Conservation (phyloP, 1,140 invertebrate species). For the Drosophila sproati region DNA sequence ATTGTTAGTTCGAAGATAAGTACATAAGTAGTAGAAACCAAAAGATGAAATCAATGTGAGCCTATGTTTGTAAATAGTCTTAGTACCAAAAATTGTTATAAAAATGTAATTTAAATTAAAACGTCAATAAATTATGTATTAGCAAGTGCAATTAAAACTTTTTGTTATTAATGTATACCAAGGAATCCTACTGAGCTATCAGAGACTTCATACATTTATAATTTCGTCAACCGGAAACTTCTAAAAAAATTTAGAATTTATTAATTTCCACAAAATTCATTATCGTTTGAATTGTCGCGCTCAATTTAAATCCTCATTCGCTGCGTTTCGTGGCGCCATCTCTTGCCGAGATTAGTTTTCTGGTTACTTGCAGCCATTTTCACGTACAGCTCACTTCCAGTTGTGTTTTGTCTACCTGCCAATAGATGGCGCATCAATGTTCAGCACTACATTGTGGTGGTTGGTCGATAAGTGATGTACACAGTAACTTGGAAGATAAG, state of each 20-base stretch:
- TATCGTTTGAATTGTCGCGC: no score
- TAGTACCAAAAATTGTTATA: constrained; percentile 75
- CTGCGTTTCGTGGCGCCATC: no score
- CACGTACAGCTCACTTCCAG: no score
- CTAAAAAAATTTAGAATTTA: no score
- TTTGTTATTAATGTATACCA: not conserved
- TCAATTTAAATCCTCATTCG: no score
- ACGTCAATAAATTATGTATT: constrained; percentile 81
- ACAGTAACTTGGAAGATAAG: no score
- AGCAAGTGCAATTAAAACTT: constrained; percentile 70
- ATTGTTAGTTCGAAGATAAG: constrained; percentile 59
- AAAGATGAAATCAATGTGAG: constrained; percentile 55
- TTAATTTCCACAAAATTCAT: no score
- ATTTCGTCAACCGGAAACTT: no score
- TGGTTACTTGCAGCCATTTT: not conserved
- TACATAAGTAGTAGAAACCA: constrained; percentile 45
- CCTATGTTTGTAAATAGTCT: constrained; percentile 79
- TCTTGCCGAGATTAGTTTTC: no score
- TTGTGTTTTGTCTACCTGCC: not conserved
- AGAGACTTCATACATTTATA: no score
- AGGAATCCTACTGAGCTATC: no score
- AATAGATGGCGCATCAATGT: constrained; percentile 12
- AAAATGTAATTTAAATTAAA: constrained; percentile 79
- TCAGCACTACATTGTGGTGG: not conserved
- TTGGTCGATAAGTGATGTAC: not conserved